These are phyloP conservation scores for Ataeniobius toweri DNA, from an alignment of 2,797 vertebrate genomes.

Conservation along the genomic window DNA sequence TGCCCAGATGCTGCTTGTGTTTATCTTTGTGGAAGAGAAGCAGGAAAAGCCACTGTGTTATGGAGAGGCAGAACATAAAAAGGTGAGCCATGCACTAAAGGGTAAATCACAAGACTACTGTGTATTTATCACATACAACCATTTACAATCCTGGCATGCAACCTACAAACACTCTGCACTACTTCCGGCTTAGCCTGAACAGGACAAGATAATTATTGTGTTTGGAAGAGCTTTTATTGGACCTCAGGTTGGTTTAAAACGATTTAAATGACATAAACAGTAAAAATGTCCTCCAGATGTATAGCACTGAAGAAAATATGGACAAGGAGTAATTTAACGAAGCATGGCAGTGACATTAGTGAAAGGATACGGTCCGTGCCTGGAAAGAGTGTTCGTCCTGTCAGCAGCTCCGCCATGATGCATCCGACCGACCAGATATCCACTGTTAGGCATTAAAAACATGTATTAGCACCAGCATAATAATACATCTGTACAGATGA, in stretches of 20 bases:
- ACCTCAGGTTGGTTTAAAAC: background rate
- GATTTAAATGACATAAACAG: background rate
- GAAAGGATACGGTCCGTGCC: conserved; percentile 99
- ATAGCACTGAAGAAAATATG: conserved; percentile 9
- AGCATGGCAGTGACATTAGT: conserved; percentile 10
- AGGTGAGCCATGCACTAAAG: conserved; percentile 57
- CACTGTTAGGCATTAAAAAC: conserved; percentile 78
- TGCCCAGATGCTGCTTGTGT: conserved; percentile 23
- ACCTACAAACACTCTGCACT: conserved; percentile 20
- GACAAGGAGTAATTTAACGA: conserved; percentile 2
- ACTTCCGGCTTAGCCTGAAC: conserved; percentile 13
- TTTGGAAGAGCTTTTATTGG: conserved; percentile 1
- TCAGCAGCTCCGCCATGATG: conserved; percentile 98
- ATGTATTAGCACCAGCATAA: conserved; percentile 1
- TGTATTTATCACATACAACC: conserved; percentile 5
- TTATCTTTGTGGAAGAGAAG: conserved; percentile 49
- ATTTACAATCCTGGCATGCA: conserved; percentile 22
- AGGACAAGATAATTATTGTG: background rate
- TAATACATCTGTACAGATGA: background rate
- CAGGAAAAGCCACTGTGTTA: conserved; percentile 47
- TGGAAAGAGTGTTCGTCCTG: conserved; percentile 95
- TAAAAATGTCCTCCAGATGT: conserved; percentile 15
- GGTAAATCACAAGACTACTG: conserved; percentile 14
- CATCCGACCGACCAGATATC: conserved; percentile 99
- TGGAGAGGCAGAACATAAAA: conserved; percentile 45